Conservation (phyloP, 2,797 vertebrate species). For the Myiotriccus ornatus region DNA sequence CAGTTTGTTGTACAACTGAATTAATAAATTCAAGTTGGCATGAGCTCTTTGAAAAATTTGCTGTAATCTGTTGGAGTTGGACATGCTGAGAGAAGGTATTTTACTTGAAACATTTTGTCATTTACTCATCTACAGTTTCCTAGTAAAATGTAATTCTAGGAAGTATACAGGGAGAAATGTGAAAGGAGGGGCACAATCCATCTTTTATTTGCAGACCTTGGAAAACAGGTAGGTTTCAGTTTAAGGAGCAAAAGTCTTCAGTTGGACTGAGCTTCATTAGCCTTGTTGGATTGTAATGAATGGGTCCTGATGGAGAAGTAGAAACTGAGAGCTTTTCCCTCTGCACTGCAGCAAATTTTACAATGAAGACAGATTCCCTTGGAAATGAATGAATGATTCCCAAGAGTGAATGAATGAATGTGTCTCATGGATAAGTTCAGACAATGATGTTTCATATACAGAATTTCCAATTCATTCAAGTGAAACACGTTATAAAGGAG, state of each 20-base stretch:
- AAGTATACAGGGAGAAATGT: neutral
- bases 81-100: neutral
- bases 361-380: neutral
- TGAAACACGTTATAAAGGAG: neutral
- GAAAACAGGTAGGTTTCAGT: neutral
- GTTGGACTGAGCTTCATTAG: neutral
- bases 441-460: neutral
- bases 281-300: neutral
- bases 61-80: neutral
- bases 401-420: neutral
- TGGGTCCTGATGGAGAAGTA: neutral
- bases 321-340: neutral
- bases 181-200: neutral
- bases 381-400: constrained; percentile 42
- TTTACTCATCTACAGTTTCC: neutral
- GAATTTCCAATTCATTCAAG: constrained; percentile 12
- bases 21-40: neutral
- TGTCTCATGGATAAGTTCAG: neutral
- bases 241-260: neutral
- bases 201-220: neutral
- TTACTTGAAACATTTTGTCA: neutral
- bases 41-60: neutral
- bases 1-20: neutral
- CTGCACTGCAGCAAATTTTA: neutral
- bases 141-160: neutral